These are phyloP conservation scores for Callionymus lyra DNA, from an alignment of 2,113 vertebrate species.

Conservation along the genomic window DNA sequence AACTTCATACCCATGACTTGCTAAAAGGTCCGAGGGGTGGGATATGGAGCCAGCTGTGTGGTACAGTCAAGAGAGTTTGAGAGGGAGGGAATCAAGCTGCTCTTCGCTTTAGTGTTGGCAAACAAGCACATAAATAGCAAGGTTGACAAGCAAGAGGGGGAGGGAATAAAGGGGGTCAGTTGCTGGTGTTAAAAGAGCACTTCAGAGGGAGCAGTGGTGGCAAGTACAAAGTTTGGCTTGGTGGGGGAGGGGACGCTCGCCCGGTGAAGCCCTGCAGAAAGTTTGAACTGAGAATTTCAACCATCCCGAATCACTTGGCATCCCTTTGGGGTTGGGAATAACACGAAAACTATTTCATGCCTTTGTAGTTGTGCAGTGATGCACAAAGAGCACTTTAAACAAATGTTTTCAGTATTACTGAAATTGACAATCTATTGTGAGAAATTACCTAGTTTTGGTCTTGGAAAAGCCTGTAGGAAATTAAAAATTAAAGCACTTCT, in stretches of 20 bases:
- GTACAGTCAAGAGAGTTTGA: neutral
- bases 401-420: too few relatives aligned
- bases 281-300: slow-evolving; percentile 47
- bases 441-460: too few relatives aligned
- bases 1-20: slow-evolving; percentile 28
- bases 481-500: too few relatives aligned
- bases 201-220: slow-evolving; percentile 36
- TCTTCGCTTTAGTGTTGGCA: slow-evolving; percentile 47
- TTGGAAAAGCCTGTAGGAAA: too few relatives aligned
- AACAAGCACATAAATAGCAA: slow-evolving; percentile 59
- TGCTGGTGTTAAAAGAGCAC: slow-evolving; percentile 44
- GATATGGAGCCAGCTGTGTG: slow-evolving; percentile 28
- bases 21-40: slow-evolving; percentile 16
- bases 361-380: too few relatives aligned
- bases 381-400: too few relatives aligned
- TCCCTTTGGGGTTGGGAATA: too few relatives aligned
- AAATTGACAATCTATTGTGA: too few relatives aligned
- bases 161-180: slow-evolving; percentile 11
- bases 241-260: slow-evolving; percentile 34
- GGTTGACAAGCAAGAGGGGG: slow-evolving; percentile 36
- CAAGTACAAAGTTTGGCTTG: slow-evolving; percentile 34
- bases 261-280: slow-evolving; percentile 27
- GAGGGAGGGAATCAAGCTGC: slow-evolving; percentile 25
- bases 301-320: slow-evolving; percentile 1
- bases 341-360: too few relatives aligned